phyloP scores from a whole-genome alignment of 2,888 invertebrate genomes.

The Phyllotreta striolata region DNA sequence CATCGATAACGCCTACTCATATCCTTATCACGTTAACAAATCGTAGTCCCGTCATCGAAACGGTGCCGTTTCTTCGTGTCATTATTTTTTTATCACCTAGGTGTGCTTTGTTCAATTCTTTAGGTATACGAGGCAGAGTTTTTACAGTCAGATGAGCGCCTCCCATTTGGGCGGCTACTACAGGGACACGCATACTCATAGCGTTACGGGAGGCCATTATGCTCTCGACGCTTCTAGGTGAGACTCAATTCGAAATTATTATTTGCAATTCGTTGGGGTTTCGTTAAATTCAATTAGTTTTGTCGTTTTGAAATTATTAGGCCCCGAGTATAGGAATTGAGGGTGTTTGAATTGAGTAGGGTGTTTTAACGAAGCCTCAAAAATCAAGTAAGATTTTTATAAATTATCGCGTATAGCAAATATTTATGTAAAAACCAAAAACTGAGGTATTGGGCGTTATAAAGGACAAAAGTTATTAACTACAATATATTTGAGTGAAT shows the following conservation, averaged over 20 bases:
- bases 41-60: conserved; percentile 11
- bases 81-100: conserved; percentile 38
- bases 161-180: conserved; percentile 57
- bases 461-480: no score
- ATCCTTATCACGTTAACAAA: conserved; percentile 19
- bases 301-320: not conserved
- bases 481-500: no score
- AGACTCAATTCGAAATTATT: conserved; percentile 44
- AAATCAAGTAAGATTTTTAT: not conserved
- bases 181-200: conserved; percentile 60
- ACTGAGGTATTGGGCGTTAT: no score
- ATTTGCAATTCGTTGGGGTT: conserved; percentile 2
- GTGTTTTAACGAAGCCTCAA: no score
- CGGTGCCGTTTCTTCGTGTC: conserved; percentile 21
- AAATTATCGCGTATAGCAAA: no score
- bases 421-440: no score
- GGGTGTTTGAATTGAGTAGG: no score
- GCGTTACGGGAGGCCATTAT: conserved; percentile 57
- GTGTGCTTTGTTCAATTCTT: conserved; percentile 50
- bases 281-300: not conserved
- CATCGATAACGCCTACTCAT: conserved; percentile 15
- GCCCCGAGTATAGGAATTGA: not conserved
- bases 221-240: conserved; percentile 61
- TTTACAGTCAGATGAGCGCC: conserved; percentile 60
- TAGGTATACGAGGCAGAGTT: conserved; percentile 62